Conservation (phyloP, 1,140 invertebrate genomes). For the Scaptomyza hsui region DNA sequence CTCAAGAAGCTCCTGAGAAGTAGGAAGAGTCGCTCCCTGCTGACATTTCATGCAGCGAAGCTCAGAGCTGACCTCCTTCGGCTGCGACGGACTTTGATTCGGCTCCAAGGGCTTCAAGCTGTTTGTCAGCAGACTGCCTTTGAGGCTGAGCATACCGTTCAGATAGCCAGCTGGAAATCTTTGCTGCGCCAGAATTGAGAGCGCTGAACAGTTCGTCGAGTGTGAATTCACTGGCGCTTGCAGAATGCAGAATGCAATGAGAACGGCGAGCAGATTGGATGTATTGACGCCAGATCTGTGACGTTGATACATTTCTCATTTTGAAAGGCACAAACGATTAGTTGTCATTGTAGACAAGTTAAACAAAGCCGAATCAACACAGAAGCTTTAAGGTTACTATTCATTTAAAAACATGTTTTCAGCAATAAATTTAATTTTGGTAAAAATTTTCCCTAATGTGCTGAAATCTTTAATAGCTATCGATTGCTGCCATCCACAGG, state of each 20-base stretch:
- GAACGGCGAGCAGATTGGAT: conserved; percentile 8
- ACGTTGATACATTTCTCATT: conserved; percentile 58
- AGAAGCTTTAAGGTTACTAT: too few species aligned
- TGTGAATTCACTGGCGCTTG: background rate
- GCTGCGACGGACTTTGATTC: background rate
- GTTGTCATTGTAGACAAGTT: conserved; percentile 42
- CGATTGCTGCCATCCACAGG: background rate
- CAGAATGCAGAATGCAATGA: conserved; percentile 15
- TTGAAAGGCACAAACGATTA: conserved; percentile 23
- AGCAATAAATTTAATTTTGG: background rate
- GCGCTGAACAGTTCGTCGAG: background rate
- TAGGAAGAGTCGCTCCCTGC: background rate
- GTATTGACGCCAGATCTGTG: conserved; percentile 15
- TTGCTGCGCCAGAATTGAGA: background rate
- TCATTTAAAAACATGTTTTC: too few species aligned
- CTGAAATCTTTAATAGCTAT: conserved; percentile 13
- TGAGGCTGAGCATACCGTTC: conserved; percentile 63
- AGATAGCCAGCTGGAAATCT: conserved; percentile 41
- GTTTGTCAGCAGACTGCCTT: conserved; percentile 48
- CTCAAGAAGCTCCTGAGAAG: background rate
- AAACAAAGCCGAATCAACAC: background rate
- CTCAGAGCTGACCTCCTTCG: background rate
- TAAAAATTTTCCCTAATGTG: background rate
- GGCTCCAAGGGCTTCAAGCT: background rate
- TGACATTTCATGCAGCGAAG: background rate